Percentiles rank a stretch among this genome's conserved stretches.
Conservation (phyloP, 2,888 invertebrate genomes). For the Trachelus troglodyta region DNA sequence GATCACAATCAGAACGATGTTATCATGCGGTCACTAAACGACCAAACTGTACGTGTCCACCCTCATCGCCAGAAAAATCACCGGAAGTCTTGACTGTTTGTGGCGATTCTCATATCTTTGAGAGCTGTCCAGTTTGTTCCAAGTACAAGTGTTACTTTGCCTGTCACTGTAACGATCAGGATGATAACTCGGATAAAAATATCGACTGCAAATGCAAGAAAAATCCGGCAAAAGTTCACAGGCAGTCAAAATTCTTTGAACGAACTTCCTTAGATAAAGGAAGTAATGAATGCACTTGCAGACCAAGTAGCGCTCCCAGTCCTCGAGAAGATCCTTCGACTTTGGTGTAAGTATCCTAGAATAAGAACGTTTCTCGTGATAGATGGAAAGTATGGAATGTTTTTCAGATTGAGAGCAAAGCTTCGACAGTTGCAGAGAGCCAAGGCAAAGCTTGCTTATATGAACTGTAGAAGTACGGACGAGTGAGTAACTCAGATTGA, state of each 20-base stretch:
- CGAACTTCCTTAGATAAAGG: constrained; percentile 24
- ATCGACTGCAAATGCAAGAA: constrained; percentile 14
- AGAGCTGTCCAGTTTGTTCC: constrained; percentile 55
- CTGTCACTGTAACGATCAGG: constrained; percentile 21
- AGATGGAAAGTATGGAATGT: not conserved
- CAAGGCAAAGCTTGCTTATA: constrained; percentile 27
- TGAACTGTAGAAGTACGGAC: constrained; percentile 24
- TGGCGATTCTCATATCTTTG: constrained; percentile 39
- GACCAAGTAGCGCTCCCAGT: constrained; percentile 36
- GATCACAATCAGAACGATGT: constrained; percentile 32
- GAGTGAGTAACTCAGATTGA: constrained; percentile 31
- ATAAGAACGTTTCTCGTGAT: not conserved
- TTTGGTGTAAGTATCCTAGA: constrained; percentile 34
- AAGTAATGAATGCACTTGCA: constrained; percentile 21
- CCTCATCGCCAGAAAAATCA: constrained; percentile 18
- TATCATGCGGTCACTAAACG: constrained; percentile 32
- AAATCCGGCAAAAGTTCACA: constrained; percentile 22
- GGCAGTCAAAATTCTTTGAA: constrained; percentile 18
- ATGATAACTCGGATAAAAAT: not conserved
- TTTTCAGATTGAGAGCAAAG: constrained; percentile 38
- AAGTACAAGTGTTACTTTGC: constrained; percentile 57
- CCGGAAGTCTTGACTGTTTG: constrained; percentile 26
- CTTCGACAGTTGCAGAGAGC: constrained; percentile 34
- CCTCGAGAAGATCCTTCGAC: constrained; percentile 31
- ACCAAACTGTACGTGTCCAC: constrained; percentile 25